phyloP scores from a whole-genome alignment of 2,113 vertebrate genomes.

The Labeo rohita region DNA sequence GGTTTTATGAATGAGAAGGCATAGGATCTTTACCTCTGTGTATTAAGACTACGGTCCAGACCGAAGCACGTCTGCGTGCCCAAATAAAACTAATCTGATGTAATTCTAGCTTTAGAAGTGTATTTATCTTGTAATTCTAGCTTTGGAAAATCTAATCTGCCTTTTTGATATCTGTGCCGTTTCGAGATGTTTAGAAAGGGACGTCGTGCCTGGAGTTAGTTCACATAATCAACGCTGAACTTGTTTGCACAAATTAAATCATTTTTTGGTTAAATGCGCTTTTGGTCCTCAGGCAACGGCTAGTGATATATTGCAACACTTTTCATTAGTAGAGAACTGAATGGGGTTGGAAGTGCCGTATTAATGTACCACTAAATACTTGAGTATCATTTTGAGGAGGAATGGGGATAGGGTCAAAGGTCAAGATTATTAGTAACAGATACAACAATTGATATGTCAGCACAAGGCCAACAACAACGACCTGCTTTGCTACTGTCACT shows the following conservation, averaged over 20 bases:
- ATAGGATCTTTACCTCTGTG: conserved; percentile 22
- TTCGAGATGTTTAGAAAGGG: neutral
- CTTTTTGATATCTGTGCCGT: conserved; percentile 5
- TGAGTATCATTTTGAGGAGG: neutral
- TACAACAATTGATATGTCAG: neutral
- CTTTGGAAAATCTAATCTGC: neutral
- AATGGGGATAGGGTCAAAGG: neutral
- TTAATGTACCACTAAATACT: neutral
- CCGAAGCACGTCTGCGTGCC: neutral
- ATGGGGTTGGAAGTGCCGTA: neutral
- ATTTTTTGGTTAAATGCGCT: neutral
- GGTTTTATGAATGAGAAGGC: conserved; percentile 43
- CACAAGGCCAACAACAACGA: neutral
- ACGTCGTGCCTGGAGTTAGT: neutral
- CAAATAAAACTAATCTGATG: neutral
- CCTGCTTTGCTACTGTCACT: neutral
- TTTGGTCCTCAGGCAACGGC: conserved; percentile 21
- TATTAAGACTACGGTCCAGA: conserved; percentile 13
- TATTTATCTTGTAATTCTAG: conserved; percentile 14
- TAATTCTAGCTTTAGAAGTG: conserved; percentile 31
- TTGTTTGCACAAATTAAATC: conserved; percentile 14
- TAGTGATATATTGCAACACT: neutral
- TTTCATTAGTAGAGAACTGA: neutral
- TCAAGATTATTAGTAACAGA: neutral
- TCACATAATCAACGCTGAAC: conserved; percentile 3